Conservation (phyloP, 2,113 vertebrate species). For the Clinocottus analis region DNA sequence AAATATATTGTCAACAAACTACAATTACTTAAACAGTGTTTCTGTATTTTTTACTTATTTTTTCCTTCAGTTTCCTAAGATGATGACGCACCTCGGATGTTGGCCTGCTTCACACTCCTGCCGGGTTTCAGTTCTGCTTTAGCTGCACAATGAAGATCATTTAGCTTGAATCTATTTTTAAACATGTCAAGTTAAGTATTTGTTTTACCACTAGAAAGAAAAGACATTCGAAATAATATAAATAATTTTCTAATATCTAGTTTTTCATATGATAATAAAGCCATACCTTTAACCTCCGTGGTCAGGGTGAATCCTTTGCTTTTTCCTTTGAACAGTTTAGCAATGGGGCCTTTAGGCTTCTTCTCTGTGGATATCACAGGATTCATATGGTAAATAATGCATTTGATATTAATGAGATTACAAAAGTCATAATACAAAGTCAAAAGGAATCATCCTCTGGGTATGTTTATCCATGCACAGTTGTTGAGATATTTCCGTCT, state of each 20-base stretch:
- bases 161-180: conserved; percentile 5
- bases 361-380: conserved; percentile 43
- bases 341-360: conserved; percentile 53
- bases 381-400: background rate
- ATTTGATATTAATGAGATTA: background rate
- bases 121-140: conserved; percentile 43
- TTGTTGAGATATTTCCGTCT: background rate
- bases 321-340: conserved; percentile 66
- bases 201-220: background rate
- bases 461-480: background rate
- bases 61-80: background rate
- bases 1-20: background rate
- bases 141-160: conserved; percentile 16
- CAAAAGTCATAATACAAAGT: background rate
- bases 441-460: background rate
- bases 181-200: background rate
- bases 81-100: conserved; percentile 47
- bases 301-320: conserved; percentile 56
- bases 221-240: background rate
- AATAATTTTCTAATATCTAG: background rate
- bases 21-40: background rate
- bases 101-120: conserved; percentile 39
- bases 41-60: background rate
- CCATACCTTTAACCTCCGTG: conserved; percentile 47
- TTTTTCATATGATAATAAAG: background rate